phyloP scores from a whole-genome alignment of 2,113 vertebrate species.

The Cyphomyrus plagiostoma region DNA sequence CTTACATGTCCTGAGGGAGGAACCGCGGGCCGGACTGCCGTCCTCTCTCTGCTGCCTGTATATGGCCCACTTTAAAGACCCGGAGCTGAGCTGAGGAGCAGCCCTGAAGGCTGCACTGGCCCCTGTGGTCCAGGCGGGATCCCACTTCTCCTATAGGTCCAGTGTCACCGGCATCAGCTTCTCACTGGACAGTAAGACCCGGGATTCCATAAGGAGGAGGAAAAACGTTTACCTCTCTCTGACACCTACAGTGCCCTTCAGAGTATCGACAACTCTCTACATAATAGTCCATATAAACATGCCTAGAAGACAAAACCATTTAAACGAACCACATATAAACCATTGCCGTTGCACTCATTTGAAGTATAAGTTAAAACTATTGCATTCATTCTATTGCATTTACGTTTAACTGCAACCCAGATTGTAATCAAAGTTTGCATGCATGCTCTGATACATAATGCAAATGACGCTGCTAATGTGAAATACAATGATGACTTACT shows the following conservation, averaged over 20 bases:
- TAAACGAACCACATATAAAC: neutral
- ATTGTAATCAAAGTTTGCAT: neutral
- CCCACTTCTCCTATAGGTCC: constrained; percentile 44
- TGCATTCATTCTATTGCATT: neutral
- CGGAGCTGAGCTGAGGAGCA: constrained; percentile 48
- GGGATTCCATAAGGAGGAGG: neutral
- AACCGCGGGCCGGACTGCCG: constrained; percentile 29
- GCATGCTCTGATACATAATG: neutral
- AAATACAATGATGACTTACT: neutral
- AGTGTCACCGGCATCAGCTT: neutral
- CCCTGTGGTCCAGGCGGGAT: constrained; percentile 58
- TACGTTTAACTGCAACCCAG: neutral
- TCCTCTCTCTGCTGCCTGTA: constrained; percentile 40
- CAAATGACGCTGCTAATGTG: neutral
- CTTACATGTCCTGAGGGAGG: constrained; percentile 54
- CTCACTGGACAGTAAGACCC: neutral
- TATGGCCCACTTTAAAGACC: constrained; percentile 52
- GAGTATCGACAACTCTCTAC: neutral
- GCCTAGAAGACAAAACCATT: neutral
- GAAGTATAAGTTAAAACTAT: neutral
- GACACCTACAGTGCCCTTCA: neutral
- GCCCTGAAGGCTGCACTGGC: neutral
- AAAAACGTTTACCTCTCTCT: neutral
- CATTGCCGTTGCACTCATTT: neutral
- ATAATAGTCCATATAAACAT: neutral